Conservation (phyloP, 2,113 vertebrate genomes). For the Rhegmatorhina hoffmannsi region DNA sequence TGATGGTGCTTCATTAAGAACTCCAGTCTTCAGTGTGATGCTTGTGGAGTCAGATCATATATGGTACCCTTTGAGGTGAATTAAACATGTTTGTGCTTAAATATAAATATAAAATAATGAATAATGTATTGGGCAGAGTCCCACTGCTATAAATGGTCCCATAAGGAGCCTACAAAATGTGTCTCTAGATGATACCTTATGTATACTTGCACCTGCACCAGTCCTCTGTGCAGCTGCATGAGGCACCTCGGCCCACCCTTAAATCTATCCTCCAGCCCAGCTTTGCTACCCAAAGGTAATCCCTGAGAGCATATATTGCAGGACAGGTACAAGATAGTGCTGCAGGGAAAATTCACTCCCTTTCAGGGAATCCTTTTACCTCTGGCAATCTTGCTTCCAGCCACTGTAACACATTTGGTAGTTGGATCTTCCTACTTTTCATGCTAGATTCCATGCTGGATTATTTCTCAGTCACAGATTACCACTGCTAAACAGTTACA, state of each 20-base stretch:
- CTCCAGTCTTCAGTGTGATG: background rate
- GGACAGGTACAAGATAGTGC: background rate
- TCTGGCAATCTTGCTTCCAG: background rate
- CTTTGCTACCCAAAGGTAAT: background rate
- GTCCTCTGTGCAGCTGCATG: background rate
- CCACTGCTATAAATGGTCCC: background rate
- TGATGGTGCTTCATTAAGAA: background rate
- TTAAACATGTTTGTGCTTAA: accelerated
- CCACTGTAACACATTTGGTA: background rate
- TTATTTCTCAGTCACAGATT: background rate
- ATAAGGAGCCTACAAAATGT: background rate
- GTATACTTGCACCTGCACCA: background rate
- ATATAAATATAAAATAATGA: background rate
- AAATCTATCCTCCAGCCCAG: background rate
- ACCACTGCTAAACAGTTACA: background rate
- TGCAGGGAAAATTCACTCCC: background rate
- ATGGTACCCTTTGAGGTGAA: background rate
- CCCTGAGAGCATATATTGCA: background rate
- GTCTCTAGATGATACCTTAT: accelerated
- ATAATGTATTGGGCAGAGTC: background rate
- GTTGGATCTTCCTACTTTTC: background rate
- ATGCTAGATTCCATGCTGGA: background rate
- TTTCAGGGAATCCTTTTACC: background rate
- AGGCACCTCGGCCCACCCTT: background rate
- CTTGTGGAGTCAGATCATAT: background rate